Conservation (phyloP, 1,140 invertebrate genomes). For the Camponotus vicinus region DNA sequence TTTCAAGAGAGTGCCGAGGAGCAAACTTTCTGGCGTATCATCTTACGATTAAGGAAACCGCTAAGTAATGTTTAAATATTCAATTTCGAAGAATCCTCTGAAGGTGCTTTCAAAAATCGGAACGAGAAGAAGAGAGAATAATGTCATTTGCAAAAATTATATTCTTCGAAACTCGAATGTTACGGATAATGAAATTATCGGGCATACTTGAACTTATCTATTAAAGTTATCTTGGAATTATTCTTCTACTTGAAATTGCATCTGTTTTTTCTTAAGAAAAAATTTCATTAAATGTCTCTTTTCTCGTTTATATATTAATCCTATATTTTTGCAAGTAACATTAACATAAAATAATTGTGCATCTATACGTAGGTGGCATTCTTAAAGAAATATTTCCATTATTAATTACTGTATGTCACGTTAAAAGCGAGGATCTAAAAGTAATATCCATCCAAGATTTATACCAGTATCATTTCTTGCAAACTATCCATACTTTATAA, state of each 20-base stretch:
- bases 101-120: background rate
- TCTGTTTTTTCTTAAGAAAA: background rate
- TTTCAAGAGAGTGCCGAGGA: slow-evolving; percentile 14
- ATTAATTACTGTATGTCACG: slow-evolving; percentile 53
- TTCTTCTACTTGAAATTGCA: background rate
- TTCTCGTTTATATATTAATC: background rate
- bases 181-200: background rate
- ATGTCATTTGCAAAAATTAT: background rate
- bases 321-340: background rate
- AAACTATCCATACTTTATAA: slow-evolving; percentile 58
- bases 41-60: slow-evolving; percentile 34
- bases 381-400: slow-evolving; percentile 55
- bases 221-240: background rate
- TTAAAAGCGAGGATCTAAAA: slow-evolving; percentile 76
- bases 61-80: slow-evolving; percentile 18
- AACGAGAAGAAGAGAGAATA: background rate
- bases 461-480: slow-evolving; percentile 78
- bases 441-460: slow-evolving; percentile 76
- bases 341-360: background rate
- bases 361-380: slow-evolving; percentile 23
- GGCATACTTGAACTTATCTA: background rate
- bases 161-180: slow-evolving; percentile 1
- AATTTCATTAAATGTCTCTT: background rate
- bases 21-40: slow-evolving; percentile 43
- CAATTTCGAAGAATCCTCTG: slow-evolving; percentile 6